Base-by-base conservation (phyloP, 2,888 invertebrate species). In the Phaonia tiefii region DNA sequence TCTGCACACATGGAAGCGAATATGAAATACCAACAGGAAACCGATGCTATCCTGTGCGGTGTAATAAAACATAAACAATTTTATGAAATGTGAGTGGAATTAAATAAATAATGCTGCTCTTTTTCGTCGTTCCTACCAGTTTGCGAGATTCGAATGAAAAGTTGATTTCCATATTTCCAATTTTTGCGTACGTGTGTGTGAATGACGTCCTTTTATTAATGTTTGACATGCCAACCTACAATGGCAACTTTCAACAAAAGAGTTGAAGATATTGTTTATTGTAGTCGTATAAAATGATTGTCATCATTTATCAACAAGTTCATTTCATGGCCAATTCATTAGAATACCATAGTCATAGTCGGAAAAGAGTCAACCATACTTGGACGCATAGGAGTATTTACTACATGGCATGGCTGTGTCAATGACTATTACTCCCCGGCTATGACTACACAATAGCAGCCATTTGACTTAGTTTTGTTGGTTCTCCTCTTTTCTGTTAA, bases 301-400 rank as follows among this genome's bases (percentile, higher is more conserved):
- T 81, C 77, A 75, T 71, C 60, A 67, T 71, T 80, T 80, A 79
- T 84, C 84, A 84, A 84, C 84, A 84, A 80, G 83, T 84, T 75
- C 76, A 69, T 82, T 84, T 83, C 81, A 83, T 79, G 83, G 83
- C 78, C 84, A 82, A 84, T 84, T 84, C 83, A 83, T 83, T 82
- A 77, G 66, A 81, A 77, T 74, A 74, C 51, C 74, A 63, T 63
- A 60, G 60, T 11, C 17, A 60, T 60, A 63, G 63, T 42, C 42
- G 31, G 31, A 8, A 31, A 31, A 39, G 17, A 51, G 51, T 39
- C 60, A 37, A 17, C 13, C 3, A 2, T 39, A n/a, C 20, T 60
- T 42, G 3, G 25, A 22, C 13, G 54, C 13, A 2, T 1, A 54
- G 11, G 1, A 25, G 13, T 13, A 54, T 10, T 22, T 51, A 11